phyloP scores from a whole-genome alignment of 2,888 invertebrate genomes.

The Nomada fucata region DNA sequence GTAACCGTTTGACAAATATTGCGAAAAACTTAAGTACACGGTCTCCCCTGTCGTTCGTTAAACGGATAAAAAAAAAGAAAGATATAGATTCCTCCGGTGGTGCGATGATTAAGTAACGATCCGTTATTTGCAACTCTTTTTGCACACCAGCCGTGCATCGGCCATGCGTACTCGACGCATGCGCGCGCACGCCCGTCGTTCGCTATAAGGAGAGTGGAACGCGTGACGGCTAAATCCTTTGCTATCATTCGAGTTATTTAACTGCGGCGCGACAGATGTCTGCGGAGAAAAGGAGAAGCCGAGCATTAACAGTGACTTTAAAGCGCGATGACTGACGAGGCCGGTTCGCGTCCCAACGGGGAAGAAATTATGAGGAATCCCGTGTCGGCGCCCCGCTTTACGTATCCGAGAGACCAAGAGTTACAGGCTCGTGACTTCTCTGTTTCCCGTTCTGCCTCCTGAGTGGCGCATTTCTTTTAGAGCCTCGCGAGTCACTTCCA shows the following conservation, averaged over 20 bases:
- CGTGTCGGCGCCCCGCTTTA: slow-evolving; percentile 46
- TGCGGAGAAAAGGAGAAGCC: slow-evolving; percentile 7
- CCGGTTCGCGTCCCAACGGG: slow-evolving; percentile 35
- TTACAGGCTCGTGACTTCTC: slow-evolving; percentile 17
- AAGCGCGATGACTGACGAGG: slow-evolving; percentile 59
- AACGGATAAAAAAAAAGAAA: neutral
- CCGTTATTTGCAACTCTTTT: slow-evolving; percentile 43
- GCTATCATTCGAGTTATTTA: slow-evolving; percentile 71
- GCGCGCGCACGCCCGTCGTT: slow-evolving; percentile 10
- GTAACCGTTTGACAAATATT: slow-evolving; percentile 35
- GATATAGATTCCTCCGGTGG: neutral
- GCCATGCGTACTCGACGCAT: neutral
- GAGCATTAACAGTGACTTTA: slow-evolving; percentile 50
- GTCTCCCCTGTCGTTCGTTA: slow-evolving; percentile 23
- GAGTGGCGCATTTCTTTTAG: slow-evolving; percentile 13
- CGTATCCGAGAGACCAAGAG: slow-evolving; percentile 26
- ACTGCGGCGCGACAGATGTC: slow-evolving; percentile 62
- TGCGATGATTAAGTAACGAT: neutral
- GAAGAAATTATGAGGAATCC: slow-evolving; percentile 65
- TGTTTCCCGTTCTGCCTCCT: slow-evolving; percentile 16
- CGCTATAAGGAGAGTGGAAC: slow-evolving; percentile 64
- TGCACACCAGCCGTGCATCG: slow-evolving; percentile 19
- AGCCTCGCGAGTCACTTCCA: neutral
- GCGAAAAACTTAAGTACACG: slow-evolving; percentile 12
- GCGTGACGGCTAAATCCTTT: slow-evolving; percentile 71